A percentile compares a stretch with the other conserved stretches of the same genome.
Evolutionary conservation across 2,888 invertebrate species (phyloP).

Genomic region (Epirrhoe tristata): DNA sequence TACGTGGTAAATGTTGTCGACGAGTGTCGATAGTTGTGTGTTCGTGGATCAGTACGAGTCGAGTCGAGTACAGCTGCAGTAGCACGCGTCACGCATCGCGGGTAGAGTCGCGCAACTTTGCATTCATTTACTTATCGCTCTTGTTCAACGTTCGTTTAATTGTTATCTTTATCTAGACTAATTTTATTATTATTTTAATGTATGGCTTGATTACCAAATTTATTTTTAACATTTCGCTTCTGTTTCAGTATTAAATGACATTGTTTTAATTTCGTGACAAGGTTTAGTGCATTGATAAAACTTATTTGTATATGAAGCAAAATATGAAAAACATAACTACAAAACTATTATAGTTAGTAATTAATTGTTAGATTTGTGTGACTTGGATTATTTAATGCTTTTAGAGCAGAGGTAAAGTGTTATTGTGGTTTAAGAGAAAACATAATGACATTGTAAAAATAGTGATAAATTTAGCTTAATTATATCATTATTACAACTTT

Average conservation of each 20-base stretch:
- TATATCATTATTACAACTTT: constrained; percentile 85
- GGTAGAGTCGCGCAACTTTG: constrained; percentile 77
- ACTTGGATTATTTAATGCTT: constrained; percentile 84
- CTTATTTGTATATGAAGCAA: constrained; percentile 84
- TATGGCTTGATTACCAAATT: constrained; percentile 83
- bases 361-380: constrained; percentile 86
- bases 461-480: constrained; percentile 85
- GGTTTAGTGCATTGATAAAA: constrained; percentile 69
- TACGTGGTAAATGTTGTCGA: constrained; percentile 80
- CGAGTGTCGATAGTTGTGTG: constrained; percentile 62
- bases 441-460: constrained; percentile 86
- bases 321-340: constrained; percentile 75
- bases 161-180: constrained; percentile 67
- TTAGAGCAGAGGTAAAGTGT: constrained; percentile 83
- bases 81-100: constrained; percentile 51
- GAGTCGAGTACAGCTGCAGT: not conserved
- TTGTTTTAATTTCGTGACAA: constrained; percentile 70
- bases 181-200: constrained; percentile 54
- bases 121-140: constrained; percentile 66
- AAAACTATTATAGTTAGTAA: constrained; percentile 82
- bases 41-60: constrained; percentile 49
- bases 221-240: constrained; percentile 78
- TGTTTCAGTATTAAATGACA: constrained; percentile 81
- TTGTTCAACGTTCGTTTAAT: constrained; percentile 70
- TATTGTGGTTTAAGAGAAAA: constrained; percentile 84